Evolutionary conservation across 2,113 vertebrate species (phyloP).

Genomic region (Ia io): DNA sequence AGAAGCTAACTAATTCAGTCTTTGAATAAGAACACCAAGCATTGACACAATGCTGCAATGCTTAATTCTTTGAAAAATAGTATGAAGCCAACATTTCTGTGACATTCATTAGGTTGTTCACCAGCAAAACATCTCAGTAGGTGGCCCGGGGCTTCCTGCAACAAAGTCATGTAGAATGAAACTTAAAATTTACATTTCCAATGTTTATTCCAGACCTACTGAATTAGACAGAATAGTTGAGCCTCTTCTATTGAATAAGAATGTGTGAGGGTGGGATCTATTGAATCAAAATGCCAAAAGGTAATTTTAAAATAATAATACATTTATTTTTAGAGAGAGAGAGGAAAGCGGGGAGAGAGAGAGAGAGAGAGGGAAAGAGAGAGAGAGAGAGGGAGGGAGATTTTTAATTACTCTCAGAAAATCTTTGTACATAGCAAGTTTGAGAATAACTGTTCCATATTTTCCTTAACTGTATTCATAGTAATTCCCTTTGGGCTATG

Average conservation of each 20-base stretch:
- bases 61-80: neutral
- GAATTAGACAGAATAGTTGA: neutral
- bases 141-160: neutral
- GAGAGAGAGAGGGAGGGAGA: neutral
- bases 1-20: neutral
- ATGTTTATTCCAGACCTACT: neutral
- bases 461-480: neutral
- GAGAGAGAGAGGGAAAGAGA: no score
- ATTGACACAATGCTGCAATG: neutral
- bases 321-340: neutral
- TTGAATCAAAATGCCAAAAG: neutral
- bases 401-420: neutral
- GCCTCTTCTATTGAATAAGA: neutral
- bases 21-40: neutral
- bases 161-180: neutral
- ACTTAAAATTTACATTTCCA: neutral
- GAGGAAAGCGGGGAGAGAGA: no score
- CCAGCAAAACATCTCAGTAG: neutral
- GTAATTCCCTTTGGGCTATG: neutral
- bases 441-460: neutral
- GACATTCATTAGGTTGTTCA: neutral
- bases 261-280: neutral
- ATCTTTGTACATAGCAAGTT: neutral
- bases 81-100: neutral
- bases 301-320: neutral